These are phyloP conservation scores for Eublepharis macularius DNA, from an alignment of 2,113 vertebrate species.

Conservation along the genomic window DNA sequence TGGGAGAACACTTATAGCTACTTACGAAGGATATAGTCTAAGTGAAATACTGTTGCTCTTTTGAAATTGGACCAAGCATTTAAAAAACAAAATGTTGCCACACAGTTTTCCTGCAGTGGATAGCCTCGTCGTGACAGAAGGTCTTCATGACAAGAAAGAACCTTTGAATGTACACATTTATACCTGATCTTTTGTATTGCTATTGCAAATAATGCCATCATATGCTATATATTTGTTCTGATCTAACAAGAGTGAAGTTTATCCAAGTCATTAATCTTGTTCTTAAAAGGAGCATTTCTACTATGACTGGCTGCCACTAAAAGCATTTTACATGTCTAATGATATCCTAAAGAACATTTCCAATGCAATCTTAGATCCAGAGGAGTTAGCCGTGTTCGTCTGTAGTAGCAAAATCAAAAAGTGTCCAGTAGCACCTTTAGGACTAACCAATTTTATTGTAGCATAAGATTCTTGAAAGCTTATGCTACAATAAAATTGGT, in stretches of 20 bases:
- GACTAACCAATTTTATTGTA: too few species aligned
- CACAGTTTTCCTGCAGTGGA: background rate
- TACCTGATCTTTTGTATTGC: background rate
- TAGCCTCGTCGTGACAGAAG: background rate
- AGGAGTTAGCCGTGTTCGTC: too few species aligned
- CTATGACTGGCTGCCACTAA: background rate
- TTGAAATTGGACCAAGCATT: background rate
- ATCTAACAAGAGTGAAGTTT: background rate
- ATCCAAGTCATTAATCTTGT: background rate
- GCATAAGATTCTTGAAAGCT: too few species aligned
- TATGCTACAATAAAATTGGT: too few species aligned
- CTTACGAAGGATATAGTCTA: background rate
- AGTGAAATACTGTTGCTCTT: background rate
- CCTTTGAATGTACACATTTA: background rate
- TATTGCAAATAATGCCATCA: background rate
- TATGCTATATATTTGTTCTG: background rate
- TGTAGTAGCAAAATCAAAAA: too few species aligned
- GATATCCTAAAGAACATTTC: background rate
- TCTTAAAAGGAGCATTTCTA: background rate
- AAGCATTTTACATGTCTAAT: background rate
- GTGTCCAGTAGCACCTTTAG: too few species aligned
- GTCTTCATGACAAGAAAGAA: background rate
- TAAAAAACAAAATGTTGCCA: background rate
- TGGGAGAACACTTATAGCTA: background rate
- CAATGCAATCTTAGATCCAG: too few species aligned